Evolutionary conservation across 2,888 invertebrate genomes (phyloP).

Genomic region (Polymixis flavicincta): DNA sequence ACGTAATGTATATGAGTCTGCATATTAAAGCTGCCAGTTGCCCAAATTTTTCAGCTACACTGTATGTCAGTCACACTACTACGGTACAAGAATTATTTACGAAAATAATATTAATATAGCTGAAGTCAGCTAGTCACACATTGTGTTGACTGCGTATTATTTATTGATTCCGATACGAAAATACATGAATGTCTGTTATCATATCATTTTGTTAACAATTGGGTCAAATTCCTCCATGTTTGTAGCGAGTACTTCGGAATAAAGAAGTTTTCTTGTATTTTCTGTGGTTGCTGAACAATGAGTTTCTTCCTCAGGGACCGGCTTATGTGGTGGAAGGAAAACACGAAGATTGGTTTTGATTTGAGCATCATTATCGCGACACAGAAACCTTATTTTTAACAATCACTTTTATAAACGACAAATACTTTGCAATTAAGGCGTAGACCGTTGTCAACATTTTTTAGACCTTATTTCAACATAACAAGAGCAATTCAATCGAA

Average conservation of each 20-base stretch:
- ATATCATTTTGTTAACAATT: conserved; percentile 32
- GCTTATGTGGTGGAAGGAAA: background rate
- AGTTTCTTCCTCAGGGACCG: background rate
- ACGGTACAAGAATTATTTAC: background rate
- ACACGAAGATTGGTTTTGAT: conserved; percentile 11
- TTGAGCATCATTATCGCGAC: conserved; percentile 11
- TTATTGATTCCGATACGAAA: conserved; percentile 21
- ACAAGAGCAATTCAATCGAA: background rate
- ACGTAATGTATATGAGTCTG: background rate
- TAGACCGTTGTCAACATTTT: background rate
- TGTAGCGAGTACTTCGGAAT: conserved; percentile 15
- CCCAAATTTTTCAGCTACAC: background rate
- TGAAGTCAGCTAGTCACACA: background rate
- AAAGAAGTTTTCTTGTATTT: conserved; percentile 25
- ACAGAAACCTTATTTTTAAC: background rate
- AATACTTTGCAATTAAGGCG: background rate
- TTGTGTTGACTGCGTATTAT: background rate
- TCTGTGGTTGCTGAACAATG: conserved; percentile 36
- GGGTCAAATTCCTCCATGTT: conserved; percentile 12
- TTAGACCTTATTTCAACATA: background rate
- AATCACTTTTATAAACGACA: background rate
- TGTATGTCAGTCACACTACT: background rate
- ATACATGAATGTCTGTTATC: conserved; percentile 17
- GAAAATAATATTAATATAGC: background rate
- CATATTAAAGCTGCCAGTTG: conserved; percentile 1